phyloP scores from a whole-genome alignment of 2,113 vertebrate genomes.

The Hystrix brachyura region DNA sequence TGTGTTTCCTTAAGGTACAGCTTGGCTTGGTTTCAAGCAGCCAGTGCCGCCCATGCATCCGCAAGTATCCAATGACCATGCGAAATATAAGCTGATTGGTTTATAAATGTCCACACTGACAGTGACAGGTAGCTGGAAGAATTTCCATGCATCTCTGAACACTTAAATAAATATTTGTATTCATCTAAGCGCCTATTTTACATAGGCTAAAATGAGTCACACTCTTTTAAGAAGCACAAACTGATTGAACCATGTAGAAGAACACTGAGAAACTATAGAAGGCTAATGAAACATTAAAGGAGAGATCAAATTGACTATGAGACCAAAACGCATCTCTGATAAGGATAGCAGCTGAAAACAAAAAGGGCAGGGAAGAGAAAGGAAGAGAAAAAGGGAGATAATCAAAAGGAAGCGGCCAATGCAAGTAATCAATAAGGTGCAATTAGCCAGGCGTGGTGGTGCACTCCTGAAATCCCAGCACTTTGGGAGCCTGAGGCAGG shows the following conservation, averaged over 20 bases:
- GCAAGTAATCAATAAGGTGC: neutral
- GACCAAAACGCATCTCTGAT: conserved; percentile 40
- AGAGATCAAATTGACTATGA: conserved; percentile 15
- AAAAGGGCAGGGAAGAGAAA: neutral
- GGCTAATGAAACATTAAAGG: conserved; percentile 70
- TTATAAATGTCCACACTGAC: conserved; percentile 15
- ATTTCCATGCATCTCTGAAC: conserved; percentile 2
- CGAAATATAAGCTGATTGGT: conserved; percentile 48
- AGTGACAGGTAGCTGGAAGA: conserved; percentile 37
- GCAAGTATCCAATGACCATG: conserved; percentile 30
- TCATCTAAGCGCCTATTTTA: neutral
- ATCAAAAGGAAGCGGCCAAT: neutral
- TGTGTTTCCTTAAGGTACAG: neutral
- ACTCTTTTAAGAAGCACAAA: neutral
- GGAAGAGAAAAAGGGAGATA: neutral
- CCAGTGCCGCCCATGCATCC: conserved; percentile 2
- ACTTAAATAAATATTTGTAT: neutral
- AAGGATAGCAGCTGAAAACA: neutral
- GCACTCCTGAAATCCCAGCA: neutral
- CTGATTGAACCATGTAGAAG: neutral
- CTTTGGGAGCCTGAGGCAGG: neutral
- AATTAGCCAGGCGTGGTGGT: neutral
- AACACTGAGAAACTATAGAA: conserved; percentile 7
- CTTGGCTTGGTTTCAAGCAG: neutral
- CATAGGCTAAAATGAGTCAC: neutral